Evolutionary conservation across 2,888 invertebrate genomes (phyloP).

Genomic region (Aleiodes testaceus): DNA sequence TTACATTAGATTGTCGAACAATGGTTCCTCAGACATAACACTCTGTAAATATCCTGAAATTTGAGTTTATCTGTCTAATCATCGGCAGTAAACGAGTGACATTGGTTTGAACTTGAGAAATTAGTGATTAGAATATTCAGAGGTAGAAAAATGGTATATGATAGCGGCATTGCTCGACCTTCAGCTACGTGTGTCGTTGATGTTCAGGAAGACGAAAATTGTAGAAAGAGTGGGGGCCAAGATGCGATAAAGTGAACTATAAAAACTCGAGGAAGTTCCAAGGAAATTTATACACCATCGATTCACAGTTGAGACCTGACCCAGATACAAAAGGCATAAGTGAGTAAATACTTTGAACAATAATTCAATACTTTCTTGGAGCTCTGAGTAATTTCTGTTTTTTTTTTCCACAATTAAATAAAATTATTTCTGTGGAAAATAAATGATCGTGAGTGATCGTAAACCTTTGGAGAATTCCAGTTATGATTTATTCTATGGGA

Average conservation of each 20-base stretch:
- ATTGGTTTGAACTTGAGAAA: no score
- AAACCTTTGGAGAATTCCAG: no score
- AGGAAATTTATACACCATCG: constrained; percentile 4
- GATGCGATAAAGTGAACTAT: neutral
- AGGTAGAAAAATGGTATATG: neutral
- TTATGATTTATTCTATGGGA: no score
- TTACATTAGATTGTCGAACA: neutral
- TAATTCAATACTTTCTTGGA: neutral
- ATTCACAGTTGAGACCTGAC: constrained; percentile 1
- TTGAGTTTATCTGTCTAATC: neutral
- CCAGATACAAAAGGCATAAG: neutral
- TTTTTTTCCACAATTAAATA: neutral
- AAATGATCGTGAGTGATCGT: neutral
- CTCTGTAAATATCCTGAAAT: neutral
- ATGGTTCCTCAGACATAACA: neutral
- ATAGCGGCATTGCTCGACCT: neutral
- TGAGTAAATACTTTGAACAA: neutral
- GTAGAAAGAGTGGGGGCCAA: neutral
- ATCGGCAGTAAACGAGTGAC: neutral
- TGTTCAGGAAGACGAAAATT: constrained; percentile 6
- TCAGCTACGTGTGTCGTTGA: constrained; percentile 10
- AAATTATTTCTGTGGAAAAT: neutral
- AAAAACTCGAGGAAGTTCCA: constrained; percentile 5
- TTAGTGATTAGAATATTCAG: no score
- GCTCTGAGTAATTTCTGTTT: no score